Evolutionary conservation across 2,888 invertebrate species (phyloP), one percentile per base, ranked within the genome.

Genomic region (Erebia aethiops): DNA sequence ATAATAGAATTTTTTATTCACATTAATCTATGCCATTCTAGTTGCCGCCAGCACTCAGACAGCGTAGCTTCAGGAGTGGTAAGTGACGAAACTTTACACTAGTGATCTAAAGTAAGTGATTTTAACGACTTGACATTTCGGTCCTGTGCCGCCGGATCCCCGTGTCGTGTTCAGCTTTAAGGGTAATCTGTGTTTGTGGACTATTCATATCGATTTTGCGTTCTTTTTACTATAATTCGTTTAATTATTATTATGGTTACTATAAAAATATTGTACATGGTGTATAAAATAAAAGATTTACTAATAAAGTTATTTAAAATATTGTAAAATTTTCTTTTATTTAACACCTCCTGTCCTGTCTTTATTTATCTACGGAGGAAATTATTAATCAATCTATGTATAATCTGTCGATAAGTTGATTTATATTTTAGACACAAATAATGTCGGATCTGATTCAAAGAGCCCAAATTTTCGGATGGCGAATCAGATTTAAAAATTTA

Each of bases 1-100:
- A 35, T 56, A 49, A 21, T 67, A 67, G 9, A 56, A 21, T 61
- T 65, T 26, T 43, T 69, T 71, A 74, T 63, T 63, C 51, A 68
- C 52, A 51, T 66, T 21, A 71, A 67, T 72, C 70, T 72, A 75
- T 77, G 58, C 78, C 83, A 86, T 91, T 91, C 84, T 91, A 92
- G 92, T 89, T 90, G 89, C 85, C 78, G 89, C 69, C 73, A 76
- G 71, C 65, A 76, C 76, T 76, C 75, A 73, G 71, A 69, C 74
- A 69, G 72, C 71, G 73, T 74, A 71, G 73, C 78, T 58, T 73
- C 80, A 62, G 76, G 84, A 79, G 87, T 84, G 92, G 92, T 92
- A 92, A 92, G 92, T 92, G 85, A 74, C 85, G 76, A 74, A 74
- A 85, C 80, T 81, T 90, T 89, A 86, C 83, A 78, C 83, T 76